phyloP scores from a whole-genome alignment of 53 echinoderm and acorn worm species.

The Mesocentrotus franciscanus region DNA sequence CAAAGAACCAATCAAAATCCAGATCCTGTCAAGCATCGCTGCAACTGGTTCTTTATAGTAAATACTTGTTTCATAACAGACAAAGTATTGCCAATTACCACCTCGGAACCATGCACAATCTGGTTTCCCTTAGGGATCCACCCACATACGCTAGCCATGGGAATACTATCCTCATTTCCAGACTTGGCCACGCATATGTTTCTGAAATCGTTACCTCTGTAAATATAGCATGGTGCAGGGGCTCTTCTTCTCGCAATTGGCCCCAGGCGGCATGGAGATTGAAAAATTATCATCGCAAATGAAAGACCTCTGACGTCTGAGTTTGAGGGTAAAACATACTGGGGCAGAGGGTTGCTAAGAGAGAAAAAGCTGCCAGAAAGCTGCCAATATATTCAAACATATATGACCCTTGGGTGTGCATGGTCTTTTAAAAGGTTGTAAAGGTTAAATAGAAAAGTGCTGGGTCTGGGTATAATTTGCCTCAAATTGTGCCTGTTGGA shows the following conservation, averaged over 20 bases:
- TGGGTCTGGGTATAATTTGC: background rate
- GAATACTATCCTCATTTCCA: background rate
- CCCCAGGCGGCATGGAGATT: constrained; percentile 13
- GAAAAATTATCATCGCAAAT: constrained; percentile 40
- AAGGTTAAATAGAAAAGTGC: background rate
- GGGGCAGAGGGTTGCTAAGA: background rate
- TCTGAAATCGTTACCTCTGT: constrained; percentile 43
- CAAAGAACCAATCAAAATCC: background rate
- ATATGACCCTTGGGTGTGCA: background rate
- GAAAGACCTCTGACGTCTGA: constrained; percentile 22
- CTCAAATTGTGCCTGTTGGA: background rate
- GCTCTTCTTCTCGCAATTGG: constrained; percentile 3
- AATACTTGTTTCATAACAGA: background rate
- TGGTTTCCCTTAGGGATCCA: background rate
- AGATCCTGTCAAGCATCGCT: background rate
- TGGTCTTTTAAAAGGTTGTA: background rate
- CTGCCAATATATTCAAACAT: background rate
- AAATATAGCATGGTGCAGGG: constrained; percentile 22
- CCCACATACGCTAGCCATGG: background rate
- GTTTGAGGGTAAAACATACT: background rate
- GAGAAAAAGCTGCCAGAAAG: background rate
- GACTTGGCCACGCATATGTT: constrained; percentile 26
- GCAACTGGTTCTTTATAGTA: background rate
- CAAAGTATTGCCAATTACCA: background rate
- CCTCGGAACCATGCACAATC: background rate